A percentile compares a stretch with the other conserved stretches of the same genome.
Conservation (phyloP, 2,113 vertebrate species). For the Mesoclemmys tuberculata region DNA sequence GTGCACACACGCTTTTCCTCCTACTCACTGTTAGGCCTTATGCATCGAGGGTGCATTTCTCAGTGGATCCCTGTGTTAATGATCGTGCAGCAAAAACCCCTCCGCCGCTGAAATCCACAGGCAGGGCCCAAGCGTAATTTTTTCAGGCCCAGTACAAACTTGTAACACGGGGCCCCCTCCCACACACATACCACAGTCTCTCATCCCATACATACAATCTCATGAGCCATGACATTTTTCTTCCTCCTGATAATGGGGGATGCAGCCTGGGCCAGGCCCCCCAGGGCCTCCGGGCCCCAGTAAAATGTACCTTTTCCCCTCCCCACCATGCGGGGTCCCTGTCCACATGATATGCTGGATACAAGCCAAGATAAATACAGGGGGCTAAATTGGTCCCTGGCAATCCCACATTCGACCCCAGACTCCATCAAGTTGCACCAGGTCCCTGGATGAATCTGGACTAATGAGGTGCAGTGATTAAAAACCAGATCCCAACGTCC, state of each 20-base stretch:
- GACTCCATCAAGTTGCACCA: not conserved
- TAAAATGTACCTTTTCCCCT: no score
- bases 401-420: rapidly evolving
- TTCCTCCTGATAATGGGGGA: no score
- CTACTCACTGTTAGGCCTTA: not conserved
- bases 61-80: not conserved
- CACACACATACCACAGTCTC: no score
- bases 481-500: not conserved
- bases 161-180: no score
- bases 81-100: not conserved
- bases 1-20: rapidly evolving
- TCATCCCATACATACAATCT: no score
- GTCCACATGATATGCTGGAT: rapidly evolving
- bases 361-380: not conserved
- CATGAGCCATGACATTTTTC: no score
- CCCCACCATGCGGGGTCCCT: no score
- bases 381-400: not conserved
- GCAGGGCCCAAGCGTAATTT: no score
- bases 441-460: not conserved
- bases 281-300: no score
- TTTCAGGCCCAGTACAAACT: no score
- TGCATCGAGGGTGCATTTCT: not conserved
- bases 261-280: no score
- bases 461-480: not conserved
- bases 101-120: not conserved